Percentiles rank a stretch among this genome's conserved stretches.
Conservation (phyloP, 2,888 invertebrate genomes). For the Drosophila buzzatii region DNA sequence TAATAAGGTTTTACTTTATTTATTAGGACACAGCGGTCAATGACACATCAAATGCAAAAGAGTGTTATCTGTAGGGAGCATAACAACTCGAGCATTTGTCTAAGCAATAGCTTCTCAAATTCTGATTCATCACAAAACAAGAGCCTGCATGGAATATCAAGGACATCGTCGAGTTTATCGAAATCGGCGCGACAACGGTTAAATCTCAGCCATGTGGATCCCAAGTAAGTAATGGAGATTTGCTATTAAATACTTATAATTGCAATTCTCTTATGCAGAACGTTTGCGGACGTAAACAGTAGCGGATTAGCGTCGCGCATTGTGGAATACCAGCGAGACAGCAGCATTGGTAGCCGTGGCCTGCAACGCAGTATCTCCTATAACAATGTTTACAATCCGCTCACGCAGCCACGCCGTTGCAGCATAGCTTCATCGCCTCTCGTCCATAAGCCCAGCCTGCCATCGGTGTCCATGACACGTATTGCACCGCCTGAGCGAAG, state of each 20-base stretch:
- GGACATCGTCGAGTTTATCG: conserved; percentile 31
- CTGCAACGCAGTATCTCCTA: conserved; percentile 83
- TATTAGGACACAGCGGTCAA: conserved; percentile 26
- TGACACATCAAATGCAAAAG: conserved; percentile 51
- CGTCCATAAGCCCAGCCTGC: conserved; percentile 78
- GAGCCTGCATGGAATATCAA: conserved; percentile 32
- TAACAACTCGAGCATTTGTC: conserved; percentile 54
- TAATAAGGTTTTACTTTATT: not conserved
- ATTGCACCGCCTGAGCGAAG: conserved; percentile 83
- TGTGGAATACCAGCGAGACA: conserved; percentile 86
- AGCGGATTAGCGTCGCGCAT: conserved; percentile 86
- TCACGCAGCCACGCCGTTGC: conserved; percentile 74
- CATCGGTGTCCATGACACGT: conserved; percentile 78
- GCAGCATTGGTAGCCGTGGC: conserved; percentile 63
- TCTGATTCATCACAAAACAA: conserved; percentile 28
- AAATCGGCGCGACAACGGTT: conserved; percentile 56
- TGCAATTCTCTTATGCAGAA: conserved; percentile 49
- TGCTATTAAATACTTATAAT: not conserved
- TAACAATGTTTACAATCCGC: conserved; percentile 84
- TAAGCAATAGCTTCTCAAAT: conserved; percentile 18
- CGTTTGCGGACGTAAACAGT: conserved; percentile 86
- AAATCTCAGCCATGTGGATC: conserved; percentile 78
- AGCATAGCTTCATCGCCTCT: conserved; percentile 55
- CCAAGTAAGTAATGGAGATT: conserved; percentile 67
- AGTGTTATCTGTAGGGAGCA: conserved; percentile 54